A percentile compares a stretch with the other conserved stretches of the same genome.
Evolutionary conservation across 2,797 vertebrate genomes (phyloP).

Genomic region (Toxotes lorentzi): DNA sequence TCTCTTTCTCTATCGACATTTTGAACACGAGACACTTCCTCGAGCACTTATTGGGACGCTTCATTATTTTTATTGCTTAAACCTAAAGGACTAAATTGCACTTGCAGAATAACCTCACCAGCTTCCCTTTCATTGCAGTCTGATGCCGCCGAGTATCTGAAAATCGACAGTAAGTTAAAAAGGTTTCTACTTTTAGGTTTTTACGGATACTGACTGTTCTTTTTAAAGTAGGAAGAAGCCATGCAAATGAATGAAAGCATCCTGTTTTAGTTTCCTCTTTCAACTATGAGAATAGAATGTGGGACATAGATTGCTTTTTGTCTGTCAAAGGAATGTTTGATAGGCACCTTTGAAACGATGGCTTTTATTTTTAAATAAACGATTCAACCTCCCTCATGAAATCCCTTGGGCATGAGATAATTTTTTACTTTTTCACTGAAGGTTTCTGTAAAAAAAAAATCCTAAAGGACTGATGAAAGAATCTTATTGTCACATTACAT

Average conservation of each 20-base stretch:
- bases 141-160: slow-evolving; percentile 50
- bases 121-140: slow-evolving; percentile 50
- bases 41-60: slow-evolving; percentile 77
- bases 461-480: slow-evolving; percentile 57
- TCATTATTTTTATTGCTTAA: slow-evolving; percentile 64
- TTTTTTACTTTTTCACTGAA: slow-evolving; percentile 45
- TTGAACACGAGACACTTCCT: slow-evolving; percentile 52
- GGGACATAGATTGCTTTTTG: slow-evolving; percentile 54
- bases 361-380: slow-evolving; percentile 82
- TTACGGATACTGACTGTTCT: slow-evolving; percentile 43
- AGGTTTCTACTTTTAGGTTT: slow-evolving; percentile 69
- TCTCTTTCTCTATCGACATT: slow-evolving; percentile 34
- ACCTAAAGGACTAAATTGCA: slow-evolving; percentile 73
- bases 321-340: slow-evolving; percentile 71
- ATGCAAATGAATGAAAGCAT: slow-evolving; percentile 63
- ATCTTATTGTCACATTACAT: slow-evolving; percentile 45
- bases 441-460: slow-evolving; percentile 34
- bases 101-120: slow-evolving; percentile 61
- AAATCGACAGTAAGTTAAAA: slow-evolving; percentile 66
- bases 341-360: slow-evolving; percentile 65
- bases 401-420: slow-evolving; percentile 62
- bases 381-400: slow-evolving; percentile 64
- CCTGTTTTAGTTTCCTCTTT: slow-evolving; percentile 72
- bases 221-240: slow-evolving; percentile 57
- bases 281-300: slow-evolving; percentile 62